A percentile compares a stretch with the other conserved stretches of the same genome.
Conservation (phyloP, 2,888 invertebrate genomes). For the Diarsia dahlii region DNA sequence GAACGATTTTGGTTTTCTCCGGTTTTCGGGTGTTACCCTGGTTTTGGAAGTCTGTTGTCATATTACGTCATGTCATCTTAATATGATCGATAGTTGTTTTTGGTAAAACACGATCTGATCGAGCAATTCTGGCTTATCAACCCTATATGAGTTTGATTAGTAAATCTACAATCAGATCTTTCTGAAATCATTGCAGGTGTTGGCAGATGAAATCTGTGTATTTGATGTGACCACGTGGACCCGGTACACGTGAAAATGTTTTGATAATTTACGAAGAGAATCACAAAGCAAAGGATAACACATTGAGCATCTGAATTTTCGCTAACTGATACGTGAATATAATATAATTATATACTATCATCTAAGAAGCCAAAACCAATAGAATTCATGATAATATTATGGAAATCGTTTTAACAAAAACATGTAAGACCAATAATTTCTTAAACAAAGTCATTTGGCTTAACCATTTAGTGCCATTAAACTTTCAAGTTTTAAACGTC, state of each 20-base stretch:
- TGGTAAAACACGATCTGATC: not conserved
- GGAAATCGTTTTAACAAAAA: constrained; percentile 27
- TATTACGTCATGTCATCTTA: not conserved
- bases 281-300: not conserved
- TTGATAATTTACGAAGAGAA: constrained; percentile 3
- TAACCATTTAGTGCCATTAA: constrained; percentile 55
- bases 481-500: constrained; percentile 51
- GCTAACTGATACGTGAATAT: not conserved
- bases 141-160: not conserved
- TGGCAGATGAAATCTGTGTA: not conserved
- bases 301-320: constrained; percentile 8
- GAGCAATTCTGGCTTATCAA: not conserved
- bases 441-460: constrained; percentile 31
- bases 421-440: constrained; percentile 20
- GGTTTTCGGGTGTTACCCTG: not conserved
- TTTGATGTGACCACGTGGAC: not conserved
- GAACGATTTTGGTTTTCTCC: no score
- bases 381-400: constrained; percentile 13
- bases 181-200: not conserved
- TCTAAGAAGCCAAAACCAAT: not conserved
- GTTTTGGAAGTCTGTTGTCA: not conserved
- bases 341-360: not conserved
- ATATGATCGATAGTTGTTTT: constrained; percentile 20
- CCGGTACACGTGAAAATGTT: not conserved
- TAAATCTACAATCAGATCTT: not conserved